Base-by-base conservation (phyloP, 2,888 invertebrate species). In the Ectemnius cavifrons region DNA sequence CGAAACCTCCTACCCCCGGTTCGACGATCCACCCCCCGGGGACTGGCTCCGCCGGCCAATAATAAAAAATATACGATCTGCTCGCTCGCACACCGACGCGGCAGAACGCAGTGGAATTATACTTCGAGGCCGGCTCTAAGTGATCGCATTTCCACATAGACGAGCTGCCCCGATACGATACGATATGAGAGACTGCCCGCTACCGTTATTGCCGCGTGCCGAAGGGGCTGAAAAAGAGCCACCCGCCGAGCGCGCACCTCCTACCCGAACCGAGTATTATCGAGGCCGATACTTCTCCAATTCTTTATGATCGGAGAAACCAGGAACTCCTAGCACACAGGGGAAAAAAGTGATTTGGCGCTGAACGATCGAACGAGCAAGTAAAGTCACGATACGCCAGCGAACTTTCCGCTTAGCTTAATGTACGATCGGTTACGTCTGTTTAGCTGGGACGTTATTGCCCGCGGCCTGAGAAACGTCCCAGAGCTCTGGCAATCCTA, bases 111-210 rank as follows among this genome's bases (percentile, higher is more conserved):
- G 81, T 79, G 83, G 87, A 89, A 90, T 89, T 89, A 89, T 89
- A 89, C 89, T 78, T 87, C 88, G 88, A 88, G 87, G 87, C 86
- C 86, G 88, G 84, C 86, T 89, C 89, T 90, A 90, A 90, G 90
- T 88, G 90, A 90, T 90, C 90, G 88, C 89, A 90, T 90, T 90
- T 90, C 89, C 90, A 90, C 90, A 90, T 90, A 90, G 89, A 90
- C 90, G 90, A 90, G 90, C 86, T 89, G 83, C 77, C 84, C 84
- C 83, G 84, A 81, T 85, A 82, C 83, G 83, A 88, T 86, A 85
- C 85, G 86, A 88, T 89, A 89, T 89, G 88, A 89, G 88, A 89
- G 87, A 89, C 88, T 86, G 86, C 84, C 83, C 78, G 75, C 65
- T 82, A 77, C 76, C 81, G 81, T 83, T 85, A 85, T 87, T 84